These are phyloP conservation scores for Exaiptasia diaphana DNA, from an alignment of 64 coral and sea anemone genomes.

Conservation along the genomic window DNA sequence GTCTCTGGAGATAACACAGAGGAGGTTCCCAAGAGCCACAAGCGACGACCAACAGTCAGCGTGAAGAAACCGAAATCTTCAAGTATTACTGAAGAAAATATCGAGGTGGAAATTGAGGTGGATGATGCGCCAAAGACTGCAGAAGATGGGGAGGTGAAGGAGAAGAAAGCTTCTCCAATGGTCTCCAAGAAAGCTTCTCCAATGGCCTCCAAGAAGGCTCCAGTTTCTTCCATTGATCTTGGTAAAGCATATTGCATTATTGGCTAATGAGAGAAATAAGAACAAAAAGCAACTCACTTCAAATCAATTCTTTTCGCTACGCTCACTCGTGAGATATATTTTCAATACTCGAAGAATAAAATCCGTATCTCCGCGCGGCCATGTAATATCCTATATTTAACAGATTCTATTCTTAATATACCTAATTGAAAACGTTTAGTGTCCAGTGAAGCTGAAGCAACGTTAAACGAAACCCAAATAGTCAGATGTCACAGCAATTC, in stretches of 20 bases:
- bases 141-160: neutral
- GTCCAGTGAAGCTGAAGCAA: too few species aligned
- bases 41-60: conserved; percentile 77
- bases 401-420: too few species aligned
- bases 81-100: conserved; percentile 16
- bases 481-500: too few species aligned
- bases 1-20: conserved; percentile 52
- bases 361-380: neutral
- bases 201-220: neutral
- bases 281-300: too few species aligned
- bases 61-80: conserved; percentile 11
- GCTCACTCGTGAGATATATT: too few species aligned
- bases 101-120: neutral
- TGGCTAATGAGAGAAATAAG: neutral
- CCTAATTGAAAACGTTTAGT: too few species aligned
- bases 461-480: too few species aligned
- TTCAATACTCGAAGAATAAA: neutral
- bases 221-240: neutral
- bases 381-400: neutral
- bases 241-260: too few species aligned
- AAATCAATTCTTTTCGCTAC: too few species aligned
- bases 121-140: neutral
- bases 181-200: conserved; percentile 8
- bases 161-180: conserved; percentile 10
- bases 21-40: conserved; percentile 36